Evolutionary conservation across 2,888 invertebrate genomes (phyloP).

Genomic region (Aethes cnicana): DNA sequence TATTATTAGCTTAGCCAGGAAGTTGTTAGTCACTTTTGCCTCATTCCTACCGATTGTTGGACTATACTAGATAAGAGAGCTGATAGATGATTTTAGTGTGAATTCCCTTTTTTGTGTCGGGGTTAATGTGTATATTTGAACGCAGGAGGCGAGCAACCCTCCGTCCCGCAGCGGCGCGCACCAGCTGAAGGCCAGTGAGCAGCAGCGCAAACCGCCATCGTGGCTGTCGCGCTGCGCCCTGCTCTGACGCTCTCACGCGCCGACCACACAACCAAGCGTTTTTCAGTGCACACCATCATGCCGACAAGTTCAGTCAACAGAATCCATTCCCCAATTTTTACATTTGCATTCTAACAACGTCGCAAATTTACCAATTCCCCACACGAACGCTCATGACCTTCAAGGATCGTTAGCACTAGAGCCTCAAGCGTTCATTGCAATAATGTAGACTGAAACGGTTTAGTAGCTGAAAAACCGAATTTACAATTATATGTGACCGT

Average conservation of each 20-base stretch:
- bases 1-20: no score
- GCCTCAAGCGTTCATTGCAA: slow-evolving; percentile 18
- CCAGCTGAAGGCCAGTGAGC: slow-evolving; percentile 89
- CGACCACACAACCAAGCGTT: slow-evolving; percentile 36
- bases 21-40: no score
- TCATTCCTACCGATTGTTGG: no score
- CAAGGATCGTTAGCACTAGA: slow-evolving; percentile 16
- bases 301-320: slow-evolving; percentile 9
- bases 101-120: not conserved
- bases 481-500: slow-evolving; percentile 26
- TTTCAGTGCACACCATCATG: slow-evolving; percentile 24
- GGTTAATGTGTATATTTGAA: slow-evolving; percentile 3
- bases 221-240: slow-evolving; percentile 94
- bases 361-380: slow-evolving; percentile 6
- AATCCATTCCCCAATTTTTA: slow-evolving; percentile 2
- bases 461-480: slow-evolving; percentile 30
- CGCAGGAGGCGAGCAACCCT: slow-evolving; percentile 94
- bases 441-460: slow-evolving; percentile 26
- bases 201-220: slow-evolving; percentile 90
- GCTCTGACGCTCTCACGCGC: slow-evolving; percentile 87
- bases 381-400: slow-evolving; percentile 19
- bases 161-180: slow-evolving; percentile 88
- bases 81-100: not conserved
- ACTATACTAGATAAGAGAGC: no score
- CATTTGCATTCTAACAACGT: slow-evolving; percentile 20